Percentiles rank a stretch among this genome's conserved stretches.
These are phyloP conservation scores for Squalus acanthias DNA, from an alignment of 2,797 vertebrate genomes.

Conservation along the genomic window DNA sequence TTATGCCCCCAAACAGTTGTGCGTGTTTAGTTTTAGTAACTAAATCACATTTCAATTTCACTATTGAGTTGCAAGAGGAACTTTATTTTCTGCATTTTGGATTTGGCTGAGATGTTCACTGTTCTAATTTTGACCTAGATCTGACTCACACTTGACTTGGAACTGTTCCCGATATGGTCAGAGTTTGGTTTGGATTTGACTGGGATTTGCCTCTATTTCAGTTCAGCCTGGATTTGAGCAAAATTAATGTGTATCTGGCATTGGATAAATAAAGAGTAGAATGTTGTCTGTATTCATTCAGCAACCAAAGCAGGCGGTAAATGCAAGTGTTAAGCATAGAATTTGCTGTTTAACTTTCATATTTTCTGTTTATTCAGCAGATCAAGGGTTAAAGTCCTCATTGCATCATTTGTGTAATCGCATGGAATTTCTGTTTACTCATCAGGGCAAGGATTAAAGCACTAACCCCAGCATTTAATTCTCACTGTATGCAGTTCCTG, in stretches of 20 bases:
- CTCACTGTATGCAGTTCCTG: background rate
- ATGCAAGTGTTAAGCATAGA: background rate
- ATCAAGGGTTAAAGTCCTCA: slow-evolving; percentile 14
- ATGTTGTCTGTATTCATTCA: background rate
- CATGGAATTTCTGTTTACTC: background rate
- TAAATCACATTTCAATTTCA: background rate
- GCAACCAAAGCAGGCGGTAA: background rate
- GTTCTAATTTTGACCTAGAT: background rate
- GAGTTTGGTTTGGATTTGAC: background rate
- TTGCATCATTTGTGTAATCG: background rate
- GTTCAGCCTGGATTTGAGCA: background rate
- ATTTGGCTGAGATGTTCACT: background rate
- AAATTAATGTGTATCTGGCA: background rate
- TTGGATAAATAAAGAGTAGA: background rate
- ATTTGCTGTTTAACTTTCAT: background rate
- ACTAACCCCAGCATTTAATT: background rate
- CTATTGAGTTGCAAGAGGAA: background rate
- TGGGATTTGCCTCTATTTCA: background rate
- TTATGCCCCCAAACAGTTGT: background rate
- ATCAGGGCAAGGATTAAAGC: slow-evolving; percentile 25
- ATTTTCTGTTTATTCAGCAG: slow-evolving; percentile 18
- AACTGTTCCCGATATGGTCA: background rate
- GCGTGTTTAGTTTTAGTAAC: background rate
- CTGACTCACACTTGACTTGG: background rate
- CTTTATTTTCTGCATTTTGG: background rate